phyloP scores from a whole-genome alignment of 2,888 invertebrate genomes.

The Ptychoptera contaminata region DNA sequence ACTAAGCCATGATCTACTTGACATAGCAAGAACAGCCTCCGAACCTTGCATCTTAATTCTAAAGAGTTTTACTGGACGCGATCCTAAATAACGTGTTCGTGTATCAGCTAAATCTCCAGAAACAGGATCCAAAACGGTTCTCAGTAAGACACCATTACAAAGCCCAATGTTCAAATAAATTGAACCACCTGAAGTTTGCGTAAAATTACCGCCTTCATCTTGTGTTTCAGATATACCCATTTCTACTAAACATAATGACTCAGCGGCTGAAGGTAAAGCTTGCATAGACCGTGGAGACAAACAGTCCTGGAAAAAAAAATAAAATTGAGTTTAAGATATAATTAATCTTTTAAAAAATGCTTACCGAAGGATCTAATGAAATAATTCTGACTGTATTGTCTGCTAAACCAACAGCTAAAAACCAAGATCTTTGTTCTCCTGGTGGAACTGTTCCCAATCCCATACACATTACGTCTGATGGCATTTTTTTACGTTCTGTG shows the following conservation, averaged over 20 bases:
- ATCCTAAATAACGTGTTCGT: constrained; percentile 89
- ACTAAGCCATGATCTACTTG: constrained; percentile 93
- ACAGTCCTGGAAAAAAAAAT: constrained; percentile 51
- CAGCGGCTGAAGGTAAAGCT: constrained; percentile 87
- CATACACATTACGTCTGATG: constrained; percentile 97
- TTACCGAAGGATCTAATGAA: constrained; percentile 73
- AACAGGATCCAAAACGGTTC: constrained; percentile 88
- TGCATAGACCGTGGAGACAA: constrained; percentile 91
- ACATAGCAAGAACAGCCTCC: constrained; percentile 95
- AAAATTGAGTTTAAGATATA: not conserved
- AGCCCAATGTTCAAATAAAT: constrained; percentile 93
- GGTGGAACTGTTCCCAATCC: constrained; percentile 87
- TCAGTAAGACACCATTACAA: constrained; percentile 85
- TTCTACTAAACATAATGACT: constrained; percentile 93
- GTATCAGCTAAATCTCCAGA: constrained; percentile 96
- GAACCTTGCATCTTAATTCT: constrained; percentile 90
- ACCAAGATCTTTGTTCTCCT: constrained; percentile 90
- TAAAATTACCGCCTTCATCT: constrained; percentile 32
- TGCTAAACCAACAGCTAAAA: constrained; percentile 86
- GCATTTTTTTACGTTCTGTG: constrained; percentile 91
- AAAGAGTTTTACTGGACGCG: constrained; percentile 89
- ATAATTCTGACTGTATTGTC: constrained; percentile 97
- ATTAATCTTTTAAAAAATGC: not conserved
- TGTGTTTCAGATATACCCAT: constrained; percentile 57
- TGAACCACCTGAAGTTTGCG: constrained; percentile 44